Conservation (phyloP, 2,888 invertebrate genomes). For the Parelbella ahira region DNA sequence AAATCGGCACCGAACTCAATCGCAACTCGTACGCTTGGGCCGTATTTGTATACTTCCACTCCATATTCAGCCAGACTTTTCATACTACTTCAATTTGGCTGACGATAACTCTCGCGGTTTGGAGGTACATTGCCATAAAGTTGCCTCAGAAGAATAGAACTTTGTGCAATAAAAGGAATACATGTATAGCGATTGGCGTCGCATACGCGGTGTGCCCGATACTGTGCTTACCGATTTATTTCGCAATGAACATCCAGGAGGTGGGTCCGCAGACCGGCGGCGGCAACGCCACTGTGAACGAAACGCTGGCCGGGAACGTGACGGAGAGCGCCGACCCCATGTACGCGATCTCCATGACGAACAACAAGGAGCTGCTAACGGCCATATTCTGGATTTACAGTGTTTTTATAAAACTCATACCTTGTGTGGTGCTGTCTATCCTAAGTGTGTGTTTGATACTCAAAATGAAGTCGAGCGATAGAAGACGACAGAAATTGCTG, state of each 20-base stretch:
- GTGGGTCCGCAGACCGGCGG: constrained; percentile 35
- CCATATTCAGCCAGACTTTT: constrained; percentile 92
- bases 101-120: constrained; percentile 94
- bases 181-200: constrained; percentile 86
- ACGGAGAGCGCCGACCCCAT: constrained; percentile 66
- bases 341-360: constrained; percentile 84
- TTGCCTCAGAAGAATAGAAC: constrained; percentile 89
- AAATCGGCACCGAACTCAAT: constrained; percentile 69
- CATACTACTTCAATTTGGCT: constrained; percentile 96
- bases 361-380: constrained; percentile 81
- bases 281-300: constrained; percentile 47
- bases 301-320: constrained; percentile 40
- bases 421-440: constrained; percentile 92
- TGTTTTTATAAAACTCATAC: constrained; percentile 94
- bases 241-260: constrained; percentile 86
- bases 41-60: constrained; percentile 92
- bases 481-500: constrained; percentile 85
- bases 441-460: constrained; percentile 88
- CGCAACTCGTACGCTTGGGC: constrained; percentile 86
- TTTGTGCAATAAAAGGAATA: constrained; percentile 90
- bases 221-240: constrained; percentile 90
- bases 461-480: constrained; percentile 90
- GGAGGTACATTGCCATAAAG: constrained; percentile 94
- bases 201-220: constrained; percentile 91
- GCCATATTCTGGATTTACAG: constrained; percentile 96